Percentiles rank a stretch among this genome's conserved stretches.
These are phyloP conservation scores for Galerucella nymphaeae DNA, from an alignment of 2,888 invertebrate genomes.

Conservation along the genomic window DNA sequence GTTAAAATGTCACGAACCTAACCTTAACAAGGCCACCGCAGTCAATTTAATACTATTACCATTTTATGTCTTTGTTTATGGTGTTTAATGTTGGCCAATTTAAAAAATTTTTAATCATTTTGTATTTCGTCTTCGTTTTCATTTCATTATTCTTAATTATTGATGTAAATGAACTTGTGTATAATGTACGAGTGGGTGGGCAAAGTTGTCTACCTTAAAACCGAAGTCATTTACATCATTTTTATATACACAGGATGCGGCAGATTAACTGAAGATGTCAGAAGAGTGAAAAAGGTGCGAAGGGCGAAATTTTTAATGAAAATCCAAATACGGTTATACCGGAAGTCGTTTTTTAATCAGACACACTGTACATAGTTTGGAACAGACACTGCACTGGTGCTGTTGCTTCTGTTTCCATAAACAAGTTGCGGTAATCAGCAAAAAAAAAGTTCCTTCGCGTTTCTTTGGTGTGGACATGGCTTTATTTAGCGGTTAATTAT, in stretches of 20 bases:
- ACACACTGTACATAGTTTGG: too few relatives aligned
- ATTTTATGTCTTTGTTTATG: constrained; percentile 19
- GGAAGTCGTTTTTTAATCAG: too few relatives aligned
- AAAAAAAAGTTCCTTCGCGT: too few relatives aligned
- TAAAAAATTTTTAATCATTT: constrained; percentile 7
- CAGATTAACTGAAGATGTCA: too few relatives aligned
- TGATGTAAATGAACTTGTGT: background rate
- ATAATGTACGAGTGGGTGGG: background rate
- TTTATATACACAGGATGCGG: background rate
- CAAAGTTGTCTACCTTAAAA: background rate
- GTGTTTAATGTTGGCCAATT: constrained; percentile 3
- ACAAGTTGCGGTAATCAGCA: too few relatives aligned
- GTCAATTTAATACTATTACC: constrained; percentile 29
- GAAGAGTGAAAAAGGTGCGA: too few relatives aligned
- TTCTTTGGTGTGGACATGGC: too few relatives aligned
- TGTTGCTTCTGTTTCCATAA: too few relatives aligned
- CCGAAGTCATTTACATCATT: background rate
- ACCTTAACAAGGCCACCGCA: constrained; percentile 40
- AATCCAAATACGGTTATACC: too few relatives aligned
- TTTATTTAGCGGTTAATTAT: too few relatives aligned
- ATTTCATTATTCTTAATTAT: background rate
- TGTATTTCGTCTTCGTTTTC: background rate
- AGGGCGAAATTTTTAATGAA: too few relatives aligned
- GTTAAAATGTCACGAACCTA: constrained; percentile 45
- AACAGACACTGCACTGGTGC: too few relatives aligned